Evolutionary conservation across 1,140 invertebrate genomes (phyloP), one percentile per base, ranked within the genome.

Genomic region (Manduca sexta): DNA sequence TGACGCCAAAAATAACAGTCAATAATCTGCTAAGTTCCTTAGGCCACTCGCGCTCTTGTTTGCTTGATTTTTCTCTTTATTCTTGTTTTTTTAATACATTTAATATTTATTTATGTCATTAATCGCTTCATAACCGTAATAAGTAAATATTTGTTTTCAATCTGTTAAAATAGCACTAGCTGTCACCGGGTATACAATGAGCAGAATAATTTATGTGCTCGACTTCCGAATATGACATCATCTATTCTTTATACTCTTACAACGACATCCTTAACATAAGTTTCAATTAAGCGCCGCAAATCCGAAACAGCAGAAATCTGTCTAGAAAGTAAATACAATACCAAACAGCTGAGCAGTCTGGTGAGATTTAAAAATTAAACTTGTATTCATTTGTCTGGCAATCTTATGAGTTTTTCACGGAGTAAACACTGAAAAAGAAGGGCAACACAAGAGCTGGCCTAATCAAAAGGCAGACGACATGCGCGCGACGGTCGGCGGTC

Each of bases 401-500:
- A 29, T 12, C 7, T 17, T 40, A 41, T 15, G 30, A 45, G 42
- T 44, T 52, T 52, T 52, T 21, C 40, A 34, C 40, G 38, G 12
- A 47, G 39, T 47, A 46, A 46, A 46, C 16, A 39, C 40, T 33
- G 49, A 49, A 33, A 49, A 49, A 46, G 38, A 39, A 38, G 64
- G 69, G 65, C 56, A 64, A 69, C 59, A 62, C 59, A 33, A 34
- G 52, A 31, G 45, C 33, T 30, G 30, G 45, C 39, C 45, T 49
- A 37, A 42, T 43, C 34, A 47, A n/a, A 47, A 26, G 31, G 4
- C 14, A 16, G 26, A 17, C 30, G 31, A 40, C 45, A 58, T 80
- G 79, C 79, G 76, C 76, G 70, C 76, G 74, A 68, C 71, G 69
- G 26, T 47, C 48, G 59, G 49, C 21, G 21, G 8, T 8, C 21